These are phyloP conservation scores for Neopelma chrysocephalum DNA, from an alignment of 2,797 vertebrate genomes.

Conservation along the genomic window DNA sequence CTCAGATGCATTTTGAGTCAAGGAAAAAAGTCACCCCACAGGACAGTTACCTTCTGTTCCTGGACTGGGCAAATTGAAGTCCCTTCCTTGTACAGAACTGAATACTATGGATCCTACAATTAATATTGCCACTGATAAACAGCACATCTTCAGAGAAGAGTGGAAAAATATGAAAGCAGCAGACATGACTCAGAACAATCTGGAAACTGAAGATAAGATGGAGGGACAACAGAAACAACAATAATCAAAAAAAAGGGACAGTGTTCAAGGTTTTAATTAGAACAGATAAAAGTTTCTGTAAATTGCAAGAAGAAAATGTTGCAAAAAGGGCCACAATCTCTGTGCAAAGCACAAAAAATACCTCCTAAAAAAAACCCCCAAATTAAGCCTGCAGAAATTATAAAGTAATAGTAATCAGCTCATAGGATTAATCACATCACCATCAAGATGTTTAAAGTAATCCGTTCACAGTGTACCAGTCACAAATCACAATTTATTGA, in stretches of 20 bases:
- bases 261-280: neutral
- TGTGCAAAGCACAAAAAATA: neutral
- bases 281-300: neutral
- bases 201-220: neutral
- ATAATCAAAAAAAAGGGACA: neutral
- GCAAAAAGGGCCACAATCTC: neutral
- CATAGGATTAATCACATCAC: neutral
- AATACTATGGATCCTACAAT: accelerated
- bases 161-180: neutral
- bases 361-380: accelerated
- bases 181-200: neutral
- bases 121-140: neutral
- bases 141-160: neutral
- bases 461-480: neutral
- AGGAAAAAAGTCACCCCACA: neutral
- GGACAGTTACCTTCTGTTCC: neutral
- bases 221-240: neutral
- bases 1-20: neutral
- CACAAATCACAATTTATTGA: neutral
- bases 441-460: neutral
- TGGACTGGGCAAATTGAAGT: neutral
- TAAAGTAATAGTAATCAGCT: neutral
- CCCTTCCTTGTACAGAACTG: neutral
- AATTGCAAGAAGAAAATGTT: neutral
- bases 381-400: neutral